Evolutionary conservation across 2,113 vertebrate species (phyloP).

Genomic region (Ceuthmochares aereus): DNA sequence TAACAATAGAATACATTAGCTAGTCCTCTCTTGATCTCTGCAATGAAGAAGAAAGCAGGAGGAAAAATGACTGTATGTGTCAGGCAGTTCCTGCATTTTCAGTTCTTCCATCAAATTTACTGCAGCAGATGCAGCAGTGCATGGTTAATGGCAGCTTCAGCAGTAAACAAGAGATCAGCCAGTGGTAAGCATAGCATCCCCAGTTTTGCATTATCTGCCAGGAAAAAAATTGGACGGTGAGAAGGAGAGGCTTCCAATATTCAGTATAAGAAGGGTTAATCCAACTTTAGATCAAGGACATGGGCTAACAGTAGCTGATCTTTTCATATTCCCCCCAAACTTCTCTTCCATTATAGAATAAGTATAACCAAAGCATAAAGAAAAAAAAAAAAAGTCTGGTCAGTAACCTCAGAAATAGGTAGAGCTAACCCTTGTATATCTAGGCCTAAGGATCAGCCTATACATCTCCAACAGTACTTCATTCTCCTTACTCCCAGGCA

Average conservation of each 20-base stretch:
- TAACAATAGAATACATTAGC: conserved; percentile 32
- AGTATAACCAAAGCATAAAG: not conserved
- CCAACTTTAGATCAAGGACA: not conserved
- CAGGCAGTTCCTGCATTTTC: not conserved
- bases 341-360: not conserved
- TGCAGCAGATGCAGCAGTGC: not conserved
- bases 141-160: not conserved
- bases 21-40: not conserved
- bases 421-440: not conserved
- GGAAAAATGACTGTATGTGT: not conserved
- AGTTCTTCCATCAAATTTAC: not conserved
- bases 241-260: not conserved
- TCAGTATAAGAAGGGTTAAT: not conserved
- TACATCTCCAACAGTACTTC: not conserved
- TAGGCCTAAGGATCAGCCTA: not conserved
- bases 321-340: not conserved
- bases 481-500: not conserved
- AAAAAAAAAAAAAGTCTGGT: not conserved
- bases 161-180: not conserved
- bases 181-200: not conserved
- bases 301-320: not conserved
- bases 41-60: not conserved
- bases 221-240: not conserved
- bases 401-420: not conserved
- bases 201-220: not conserved